Conservation (phyloP, 2,113 vertebrate genomes). For the Theristicus caerulescens region DNA sequence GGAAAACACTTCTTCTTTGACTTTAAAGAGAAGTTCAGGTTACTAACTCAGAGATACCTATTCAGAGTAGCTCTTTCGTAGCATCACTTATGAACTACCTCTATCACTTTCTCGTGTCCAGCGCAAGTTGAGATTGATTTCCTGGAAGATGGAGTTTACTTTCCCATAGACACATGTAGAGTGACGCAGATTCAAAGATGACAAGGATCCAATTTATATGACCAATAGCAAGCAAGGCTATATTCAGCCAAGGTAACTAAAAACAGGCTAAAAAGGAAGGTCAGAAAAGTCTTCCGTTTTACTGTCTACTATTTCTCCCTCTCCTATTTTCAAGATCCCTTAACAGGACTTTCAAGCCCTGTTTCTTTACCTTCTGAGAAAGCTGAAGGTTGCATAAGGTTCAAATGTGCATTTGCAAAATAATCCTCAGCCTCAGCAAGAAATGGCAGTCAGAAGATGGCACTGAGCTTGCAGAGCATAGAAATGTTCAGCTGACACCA, state of each 20-base stretch:
- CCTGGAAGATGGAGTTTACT: background rate
- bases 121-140: background rate
- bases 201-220: background rate
- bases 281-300: background rate
- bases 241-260: background rate
- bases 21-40: constrained; percentile 7
- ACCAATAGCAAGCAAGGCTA: background rate
- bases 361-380: background rate
- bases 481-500: background rate
- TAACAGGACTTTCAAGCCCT: background rate
- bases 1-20: background rate
- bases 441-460: background rate
- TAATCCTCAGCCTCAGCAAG: background rate
- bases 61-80: background rate
- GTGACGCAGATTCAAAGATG: background rate
- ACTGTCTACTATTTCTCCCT: background rate
- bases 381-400: background rate
- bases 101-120: background rate
- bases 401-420: background rate
- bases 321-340: background rate
- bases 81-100: background rate
- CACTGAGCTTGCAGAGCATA: background rate
- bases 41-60: background rate
- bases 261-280: background rate
- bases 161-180: background rate